Base-by-base conservation (phyloP, 2,113 vertebrate genomes). In the Seriola dumerili region DNA sequence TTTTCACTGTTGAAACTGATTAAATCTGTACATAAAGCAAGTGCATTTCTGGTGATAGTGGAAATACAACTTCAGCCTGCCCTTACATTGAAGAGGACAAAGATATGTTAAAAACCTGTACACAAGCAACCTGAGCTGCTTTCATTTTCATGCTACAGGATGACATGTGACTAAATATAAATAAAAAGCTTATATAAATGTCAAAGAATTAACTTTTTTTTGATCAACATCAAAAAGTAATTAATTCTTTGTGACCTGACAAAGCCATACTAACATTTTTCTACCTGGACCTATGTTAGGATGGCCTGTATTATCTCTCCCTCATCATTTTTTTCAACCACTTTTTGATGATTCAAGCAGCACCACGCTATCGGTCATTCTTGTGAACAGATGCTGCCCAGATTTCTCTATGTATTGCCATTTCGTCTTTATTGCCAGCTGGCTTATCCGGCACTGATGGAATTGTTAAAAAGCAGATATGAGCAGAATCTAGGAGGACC, bases 401-500 rank as follows among this genome's bases (percentile, higher is more conserved):
- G 92, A 94, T 94, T 93, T 88, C 66, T 91, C 87, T 74, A 92
- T 85, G 89, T 88, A 79, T 92, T 94, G 90, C 85, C 84, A 87
- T 91, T 92, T 88, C 83, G 67, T 90, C 89, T 89, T 90, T 91
- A 93, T 90, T 91, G 91, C 89, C 87, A 89, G 88, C 83, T 72
- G 44, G 87, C 92, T 94, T 94, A 94, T 93, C 92, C 83, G 5
- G 75, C 91, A 73, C 90, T 93, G 94, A 94, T 91, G 93, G 92
- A 94, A 94, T 93, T 85, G 89, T 95, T 94, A 93, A 94, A 94
- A 94, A 85, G 89, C 85, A 91, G 91, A 94, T 94, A 93, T 77
- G 89, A 91, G 88, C 84, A 85, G 85, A 92, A 89, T 92, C 87
- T 84, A 66, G 91, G 84, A 93, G 94, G 85, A 84, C 87, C 86